Evolutionary conservation across 2,888 invertebrate species (phyloP), one percentile per base, ranked within the genome.

Genomic region (Syrista parreyssii): DNA sequence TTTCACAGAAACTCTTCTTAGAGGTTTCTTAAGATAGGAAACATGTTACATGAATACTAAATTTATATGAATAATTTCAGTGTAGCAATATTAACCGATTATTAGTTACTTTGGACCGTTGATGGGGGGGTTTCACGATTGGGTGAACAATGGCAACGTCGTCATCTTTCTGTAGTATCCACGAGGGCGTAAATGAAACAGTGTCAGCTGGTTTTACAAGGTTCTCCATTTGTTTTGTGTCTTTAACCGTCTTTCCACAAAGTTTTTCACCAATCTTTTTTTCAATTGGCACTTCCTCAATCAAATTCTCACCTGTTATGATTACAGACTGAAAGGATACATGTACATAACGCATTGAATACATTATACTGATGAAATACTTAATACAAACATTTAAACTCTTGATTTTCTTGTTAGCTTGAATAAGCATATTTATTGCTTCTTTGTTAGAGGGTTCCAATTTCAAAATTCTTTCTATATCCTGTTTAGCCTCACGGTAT

Each of bases 361-460:
- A 15, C 72, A 77, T 35, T 76, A 23, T 6, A 1, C 9, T 55
- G 4, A 55, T 55, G 40, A 55, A 55, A 68, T 68, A 69, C 40
- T n/a, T 73, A 33, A 12, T 55, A 76, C 91, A 89, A 82, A 93
- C 93, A 87, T 93, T 92, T 84, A 92, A 92, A 36, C 92, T 92
- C 12, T 93, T 92, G 90, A 94, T 92, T 75, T 92, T 90, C 74
- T 93, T 92, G 81, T 93, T 93, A 31, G 96, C 91, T 77, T 93
- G 92, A 3, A 92, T 92, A 30, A 96, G 88, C 87, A 95, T 94
- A 32, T 89, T 89, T 83, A 92, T 93, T 0, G 96, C 96, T 72
- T 95, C 94, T 77, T 92, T 92, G 88, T 98, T 98, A 55, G 94
- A 93, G 0, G 98, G 96, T 85, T 98, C 97, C n/a, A 97, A 90